Evolutionary conservation across 2,797 vertebrate genomes (phyloP).

Genomic region (Pitangus sulphuratus): DNA sequence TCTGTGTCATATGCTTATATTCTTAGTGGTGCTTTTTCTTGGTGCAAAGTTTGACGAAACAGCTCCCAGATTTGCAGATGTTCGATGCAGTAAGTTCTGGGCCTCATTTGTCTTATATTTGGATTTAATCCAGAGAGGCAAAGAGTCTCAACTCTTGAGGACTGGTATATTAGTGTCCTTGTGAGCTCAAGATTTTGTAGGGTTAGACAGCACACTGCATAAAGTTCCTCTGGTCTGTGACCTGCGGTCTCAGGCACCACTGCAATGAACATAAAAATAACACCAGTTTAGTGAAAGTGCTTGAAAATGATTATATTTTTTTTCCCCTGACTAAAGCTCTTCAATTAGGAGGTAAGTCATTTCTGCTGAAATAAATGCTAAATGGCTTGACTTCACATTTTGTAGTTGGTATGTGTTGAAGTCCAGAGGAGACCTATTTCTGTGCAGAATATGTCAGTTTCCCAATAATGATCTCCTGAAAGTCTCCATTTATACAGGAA

Average conservation of each 20-base stretch:
- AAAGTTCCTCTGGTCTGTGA: background rate
- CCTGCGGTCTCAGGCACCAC: background rate
- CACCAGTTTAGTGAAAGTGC: background rate
- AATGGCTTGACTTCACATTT: slow-evolving; percentile 59
- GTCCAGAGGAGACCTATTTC: slow-evolving; percentile 60
- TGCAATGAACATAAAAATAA: background rate
- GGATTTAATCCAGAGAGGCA: background rate
- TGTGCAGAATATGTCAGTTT: slow-evolving; percentile 57
- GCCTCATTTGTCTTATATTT: background rate
- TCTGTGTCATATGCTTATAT: background rate
- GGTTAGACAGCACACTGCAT: background rate
- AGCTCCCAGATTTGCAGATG: background rate
- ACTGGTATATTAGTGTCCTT: background rate
- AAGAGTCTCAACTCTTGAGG: background rate
- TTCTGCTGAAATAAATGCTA: slow-evolving; percentile 56
- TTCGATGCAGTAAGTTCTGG: background rate
- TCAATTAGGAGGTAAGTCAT: slow-evolving; percentile 50
- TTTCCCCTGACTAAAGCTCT: background rate
- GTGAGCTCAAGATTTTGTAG: background rate
- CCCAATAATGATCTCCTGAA: slow-evolving; percentile 61
- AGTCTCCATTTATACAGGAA: slow-evolving; percentile 62
- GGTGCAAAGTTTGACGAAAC: background rate
- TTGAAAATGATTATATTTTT: background rate
- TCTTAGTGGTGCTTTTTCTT: background rate
- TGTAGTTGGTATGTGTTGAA: slow-evolving; percentile 34